Base-by-base conservation (phyloP, 1,140 invertebrate species). In the Drosophila asahinai region DNA sequence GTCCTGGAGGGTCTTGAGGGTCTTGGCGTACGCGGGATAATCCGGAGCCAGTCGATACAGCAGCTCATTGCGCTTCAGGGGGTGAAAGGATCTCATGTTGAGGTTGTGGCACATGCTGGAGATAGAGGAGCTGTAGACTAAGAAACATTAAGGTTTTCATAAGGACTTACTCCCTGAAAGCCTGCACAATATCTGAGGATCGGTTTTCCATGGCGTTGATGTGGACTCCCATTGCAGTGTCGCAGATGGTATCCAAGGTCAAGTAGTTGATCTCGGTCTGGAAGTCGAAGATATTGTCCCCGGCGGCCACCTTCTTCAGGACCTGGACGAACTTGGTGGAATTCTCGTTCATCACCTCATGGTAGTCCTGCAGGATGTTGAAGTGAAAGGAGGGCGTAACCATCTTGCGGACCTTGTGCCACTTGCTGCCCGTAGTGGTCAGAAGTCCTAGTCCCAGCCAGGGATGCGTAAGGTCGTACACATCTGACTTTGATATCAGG, bases 331-430 rank as follows among this genome's bases (percentile, higher is more conserved):
- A 93, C 45, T 95, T 94, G 12, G 93, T 83, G 9, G 94, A 93
- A 75, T 96, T 95, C 45, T 95, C 93, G 77, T 97, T 95, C 92
- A 98, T 97, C 8, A 96, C 94, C 7, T 95, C 93, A 2, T 97
- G 71, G 87, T 97, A 97, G 67, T 96, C 94, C 68, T 97, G 95
- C 22, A 97, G 92, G 59, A 98, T 97, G 78, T 96, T 95, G 90
- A 97, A 97, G 92, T 98, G 97, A 90, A 98, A 98, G 4, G 97
- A 95, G 2, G 97, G 97, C 0, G 97, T 97, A 27, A 98, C 92
- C 84, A 93, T 93, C 54, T 92, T 93, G 22, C 92, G 78, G 57
- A 92, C 90, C 49, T 86, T 91, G 45, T 81, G 72, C 91, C 92
- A 93, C 15, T 91, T 79, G 36, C 71, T 77, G 57, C 86, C 92